phyloP scores from a whole-genome alignment of 37 sponge, comb jelly and placozoan genomes.

The Agelas oroides region DNA sequence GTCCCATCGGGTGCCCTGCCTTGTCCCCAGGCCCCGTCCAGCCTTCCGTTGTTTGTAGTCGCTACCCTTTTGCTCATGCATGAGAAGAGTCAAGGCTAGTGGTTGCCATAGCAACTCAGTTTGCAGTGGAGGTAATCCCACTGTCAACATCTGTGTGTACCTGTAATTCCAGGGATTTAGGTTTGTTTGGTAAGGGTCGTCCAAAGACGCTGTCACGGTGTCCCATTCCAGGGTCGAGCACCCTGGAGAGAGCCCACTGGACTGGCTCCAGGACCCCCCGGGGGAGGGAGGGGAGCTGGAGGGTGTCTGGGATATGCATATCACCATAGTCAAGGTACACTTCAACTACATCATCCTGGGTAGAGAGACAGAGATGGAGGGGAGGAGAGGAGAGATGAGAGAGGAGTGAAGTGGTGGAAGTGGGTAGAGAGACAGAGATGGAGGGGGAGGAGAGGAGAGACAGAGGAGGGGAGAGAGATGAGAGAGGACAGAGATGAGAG shows the following conservation, averaged over 20 bases:
- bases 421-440: background rate
- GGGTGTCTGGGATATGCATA: conserved; percentile 7
- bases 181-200: background rate
- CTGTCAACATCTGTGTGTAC: too few species aligned
- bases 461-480: too few species aligned
- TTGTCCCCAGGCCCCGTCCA: too few species aligned
- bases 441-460: too few species aligned
- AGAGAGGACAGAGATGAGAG: too few species aligned
- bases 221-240: conserved; percentile 24
- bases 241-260: conserved; percentile 24
- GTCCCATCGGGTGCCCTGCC: too few species aligned
- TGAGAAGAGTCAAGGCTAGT: too few species aligned
- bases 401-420: background rate
- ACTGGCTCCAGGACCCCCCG: background rate
- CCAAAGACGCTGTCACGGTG: conserved; percentile 6
- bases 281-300: conserved; percentile 30
- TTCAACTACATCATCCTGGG: conserved; percentile 39
- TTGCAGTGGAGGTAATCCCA: too few species aligned
- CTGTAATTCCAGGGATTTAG: background rate
- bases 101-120: too few species aligned
- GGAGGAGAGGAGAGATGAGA: background rate
- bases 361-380: background rate
- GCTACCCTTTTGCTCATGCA: too few species aligned
- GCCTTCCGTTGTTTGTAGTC: too few species aligned
- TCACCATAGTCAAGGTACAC: conserved; percentile 47